phyloP scores from a whole-genome alignment of 2,797 vertebrate species.

The Gobio occitaniae region DNA sequence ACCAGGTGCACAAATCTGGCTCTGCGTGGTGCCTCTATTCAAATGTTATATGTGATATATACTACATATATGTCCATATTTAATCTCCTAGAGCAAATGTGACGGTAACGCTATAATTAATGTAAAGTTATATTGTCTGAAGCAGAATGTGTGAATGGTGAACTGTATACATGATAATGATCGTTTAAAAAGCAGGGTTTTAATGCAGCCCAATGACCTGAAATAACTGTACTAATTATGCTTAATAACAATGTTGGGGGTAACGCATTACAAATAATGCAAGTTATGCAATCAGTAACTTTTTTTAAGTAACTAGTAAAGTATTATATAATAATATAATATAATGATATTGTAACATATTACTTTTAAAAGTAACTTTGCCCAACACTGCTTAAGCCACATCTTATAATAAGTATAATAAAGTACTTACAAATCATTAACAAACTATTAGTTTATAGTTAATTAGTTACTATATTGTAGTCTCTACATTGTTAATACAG shows the following conservation, averaged over 20 bases:
- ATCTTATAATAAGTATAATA: no score
- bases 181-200: not conserved
- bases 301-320: no score
- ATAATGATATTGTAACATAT: no score
- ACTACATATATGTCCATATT: not conserved
- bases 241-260: not conserved
- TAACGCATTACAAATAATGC: no score
- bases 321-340: no score
- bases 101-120: not conserved
- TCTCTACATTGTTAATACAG: no score
- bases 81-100: not conserved
- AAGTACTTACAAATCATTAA: no score
- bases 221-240: not conserved
- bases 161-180: not conserved
- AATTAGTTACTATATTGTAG: no score
- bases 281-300: no score
- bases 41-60: not conserved
- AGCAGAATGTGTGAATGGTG: not conserved
- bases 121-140: not conserved
- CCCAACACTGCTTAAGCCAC: no score
- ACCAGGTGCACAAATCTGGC: conserved; percentile 40
- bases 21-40: not conserved
- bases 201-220: not conserved
- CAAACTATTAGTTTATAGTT: no score
- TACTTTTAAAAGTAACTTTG: no score